These are phyloP conservation scores for Macquaria australasica DNA, from an alignment of 2,113 vertebrate species.

Conservation along the genomic window DNA sequence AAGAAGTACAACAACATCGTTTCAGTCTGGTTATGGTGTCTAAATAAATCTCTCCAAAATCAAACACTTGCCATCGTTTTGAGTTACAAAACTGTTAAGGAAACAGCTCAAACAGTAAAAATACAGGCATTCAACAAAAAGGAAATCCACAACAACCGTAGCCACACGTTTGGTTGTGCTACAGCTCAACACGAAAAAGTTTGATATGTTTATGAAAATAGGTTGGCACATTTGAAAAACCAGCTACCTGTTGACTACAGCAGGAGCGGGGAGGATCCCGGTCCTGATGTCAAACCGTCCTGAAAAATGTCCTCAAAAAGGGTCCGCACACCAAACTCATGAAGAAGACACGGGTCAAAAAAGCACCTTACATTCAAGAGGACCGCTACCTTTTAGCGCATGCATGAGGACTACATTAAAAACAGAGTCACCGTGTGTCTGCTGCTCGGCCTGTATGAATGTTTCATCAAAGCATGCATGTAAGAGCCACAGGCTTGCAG, in stretches of 20 bases:
- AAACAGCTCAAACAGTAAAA: conserved; percentile 66
- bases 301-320: conserved; percentile 47
- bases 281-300: conserved; percentile 54
- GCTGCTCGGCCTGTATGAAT: conserved; percentile 45
- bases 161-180: conserved; percentile 65
- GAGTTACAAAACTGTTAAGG: conserved; percentile 67
- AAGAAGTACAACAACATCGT: conserved; percentile 44
- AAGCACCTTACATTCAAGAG: conserved; percentile 81
- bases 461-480: conserved; percentile 71
- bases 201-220: conserved; percentile 85
- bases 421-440: conserved; percentile 45
- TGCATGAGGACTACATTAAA: conserved; percentile 74
- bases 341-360: conserved; percentile 70
- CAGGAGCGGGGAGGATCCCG: conserved; percentile 50
- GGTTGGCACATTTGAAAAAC: conserved; percentile 80
- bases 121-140: conserved; percentile 69
- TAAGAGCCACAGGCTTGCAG: conserved; percentile 66
- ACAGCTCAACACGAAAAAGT: conserved; percentile 65
- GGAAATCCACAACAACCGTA: conserved; percentile 55
- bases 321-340: conserved; percentile 54
- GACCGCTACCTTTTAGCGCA: conserved; percentile 73
- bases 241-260: conserved; percentile 72
- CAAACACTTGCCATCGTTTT: conserved; percentile 42
- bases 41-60: conserved; percentile 62
- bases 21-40: conserved; percentile 42